Percentiles rank a stretch among this genome's conserved stretches.
These are phyloP conservation scores for Sander lucioperca DNA, from an alignment of 2,113 vertebrate genomes.

Conservation along the genomic window DNA sequence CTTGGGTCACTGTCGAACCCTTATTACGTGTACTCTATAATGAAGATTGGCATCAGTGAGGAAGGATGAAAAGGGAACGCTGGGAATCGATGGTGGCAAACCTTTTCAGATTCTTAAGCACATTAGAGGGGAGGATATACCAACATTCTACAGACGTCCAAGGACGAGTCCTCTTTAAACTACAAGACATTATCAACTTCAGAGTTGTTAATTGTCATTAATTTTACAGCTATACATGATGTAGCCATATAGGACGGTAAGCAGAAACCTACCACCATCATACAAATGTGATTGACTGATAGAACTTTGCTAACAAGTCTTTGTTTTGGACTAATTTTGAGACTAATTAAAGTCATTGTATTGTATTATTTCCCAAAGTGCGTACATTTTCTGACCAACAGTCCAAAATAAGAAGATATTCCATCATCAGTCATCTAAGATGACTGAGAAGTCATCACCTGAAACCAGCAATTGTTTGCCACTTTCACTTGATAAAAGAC, in stretches of 20 bases:
- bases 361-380: neutral
- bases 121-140: neutral
- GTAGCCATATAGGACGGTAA: neutral
- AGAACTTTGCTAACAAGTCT: neutral
- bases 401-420: neutral
- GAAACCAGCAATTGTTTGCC: neutral
- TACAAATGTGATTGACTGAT: neutral
- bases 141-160: neutral
- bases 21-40: constrained; percentile 46
- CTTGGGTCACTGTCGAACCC: constrained; percentile 37
- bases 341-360: too few species aligned
- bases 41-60: constrained; percentile 36
- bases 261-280: neutral
- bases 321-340: too few species aligned
- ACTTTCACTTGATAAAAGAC: neutral
- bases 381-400: neutral
- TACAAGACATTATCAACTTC: too few species aligned
- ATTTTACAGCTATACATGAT: neutral
- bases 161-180: neutral
- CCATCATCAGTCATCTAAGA: neutral
- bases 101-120: constrained; percentile 11
- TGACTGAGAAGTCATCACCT: neutral
- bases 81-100: constrained; percentile 9
- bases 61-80: constrained; percentile 20
- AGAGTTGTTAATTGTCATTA: neutral